Evolutionary conservation across 2,888 invertebrate species (phyloP), one percentile per base, ranked within the genome.

Genomic region (Callinectes sapidus): DNA sequence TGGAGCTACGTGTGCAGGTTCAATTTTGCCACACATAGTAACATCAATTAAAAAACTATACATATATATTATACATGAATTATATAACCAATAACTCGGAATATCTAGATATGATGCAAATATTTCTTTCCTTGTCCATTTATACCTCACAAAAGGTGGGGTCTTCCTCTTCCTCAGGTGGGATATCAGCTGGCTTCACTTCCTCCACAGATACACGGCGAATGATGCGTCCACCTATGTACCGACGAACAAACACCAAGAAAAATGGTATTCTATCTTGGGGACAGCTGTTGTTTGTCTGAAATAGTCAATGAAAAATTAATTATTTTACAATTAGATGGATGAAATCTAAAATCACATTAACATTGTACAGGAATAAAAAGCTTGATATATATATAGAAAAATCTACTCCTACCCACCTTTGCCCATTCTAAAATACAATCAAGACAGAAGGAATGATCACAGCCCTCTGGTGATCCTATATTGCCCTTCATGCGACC

Each of bases 391-490:
- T 3, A 55, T 66, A 32, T 10, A 6, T 0, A 48, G 1, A 18
- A 71, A 23, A 81, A 16, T 18, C 54, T 85, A 28, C 6, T 28
- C 42, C 13, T n/a, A 61, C 95, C 94, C 95, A 96, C 96, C 95
- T 97, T 98, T n/a, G 98, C 97, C 99, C 99, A 99, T 95, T 98
- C 98, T 90, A 97, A 97, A 94, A 99, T 97, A 96, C 99, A 99
- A 95, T 97, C 97, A 77, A 98, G 96, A 95, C 99, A 99, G 96
- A 98, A 99, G 93, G 97, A 96, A 95, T 99, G 99, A 95, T 98
- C 98, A 96, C 99, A 99, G 39, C 97, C 97, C 95, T 98, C 97
- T 0, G 99, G 99, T 48, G 97, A 97, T 10, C 98, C 99, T 91
- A 98, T 96, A 96, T 98, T 97, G 61, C 96, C 96, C 90, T 96